These are phyloP conservation scores for Eilema sororculum DNA, from an alignment of 2,888 invertebrate genomes.

Conservation along the genomic window DNA sequence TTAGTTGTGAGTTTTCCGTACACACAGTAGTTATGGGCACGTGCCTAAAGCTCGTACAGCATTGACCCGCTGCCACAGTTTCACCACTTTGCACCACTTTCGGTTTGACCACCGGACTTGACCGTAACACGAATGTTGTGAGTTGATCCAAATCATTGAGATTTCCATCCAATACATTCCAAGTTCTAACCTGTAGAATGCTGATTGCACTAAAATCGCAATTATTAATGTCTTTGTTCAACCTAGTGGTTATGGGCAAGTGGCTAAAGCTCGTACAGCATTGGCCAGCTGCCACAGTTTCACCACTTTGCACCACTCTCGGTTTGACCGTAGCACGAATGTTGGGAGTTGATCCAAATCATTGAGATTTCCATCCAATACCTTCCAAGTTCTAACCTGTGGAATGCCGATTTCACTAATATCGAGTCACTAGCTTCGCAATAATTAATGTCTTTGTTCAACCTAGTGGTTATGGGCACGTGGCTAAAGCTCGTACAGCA, in stretches of 20 bases:
- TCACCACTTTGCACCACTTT: no score
- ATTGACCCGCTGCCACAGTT: no score
- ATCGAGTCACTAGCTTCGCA: conserved; percentile 37
- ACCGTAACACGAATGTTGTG: not conserved
- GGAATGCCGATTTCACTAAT: conserved; percentile 50
- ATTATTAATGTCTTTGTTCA: conserved; percentile 46
- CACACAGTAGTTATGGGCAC: no score
- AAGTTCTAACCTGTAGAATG: conserved; percentile 37
- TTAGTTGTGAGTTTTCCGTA: no score
- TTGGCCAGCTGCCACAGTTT: conserved; percentile 21
- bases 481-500: no score
- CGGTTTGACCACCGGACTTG: no score
- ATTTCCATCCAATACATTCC: not conserved
- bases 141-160: not conserved
- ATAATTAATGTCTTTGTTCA: conserved; percentile 48
- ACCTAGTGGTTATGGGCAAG: conserved; percentile 28
- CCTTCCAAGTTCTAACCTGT: not conserved
- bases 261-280: conserved; percentile 18
- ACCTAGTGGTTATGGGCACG: no score
- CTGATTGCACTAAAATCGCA: conserved; percentile 43
- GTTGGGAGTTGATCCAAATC: no score
- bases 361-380: no score
- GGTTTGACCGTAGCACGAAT: no score
- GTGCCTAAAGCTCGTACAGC: no score
- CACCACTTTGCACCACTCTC: no score